phyloP scores from a whole-genome alignment of 2,113 vertebrate genomes.

The Ageneiosus marmoratus region DNA sequence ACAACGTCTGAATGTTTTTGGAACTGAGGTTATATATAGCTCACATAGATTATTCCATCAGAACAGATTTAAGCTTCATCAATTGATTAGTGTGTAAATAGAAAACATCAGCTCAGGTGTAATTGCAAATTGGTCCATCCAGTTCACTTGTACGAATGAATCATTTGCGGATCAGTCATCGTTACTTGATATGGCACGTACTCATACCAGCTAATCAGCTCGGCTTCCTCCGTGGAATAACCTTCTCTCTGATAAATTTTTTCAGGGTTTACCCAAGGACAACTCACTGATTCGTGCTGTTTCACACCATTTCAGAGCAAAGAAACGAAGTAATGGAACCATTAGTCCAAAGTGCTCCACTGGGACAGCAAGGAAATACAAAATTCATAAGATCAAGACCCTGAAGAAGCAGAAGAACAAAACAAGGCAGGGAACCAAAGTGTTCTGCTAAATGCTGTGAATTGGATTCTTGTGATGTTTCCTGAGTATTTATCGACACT shows the following conservation, averaged over 20 bases:
- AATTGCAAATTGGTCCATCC: not conserved
- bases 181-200: not conserved
- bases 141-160: not conserved
- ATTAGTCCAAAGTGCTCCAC: slow-evolving; percentile 63
- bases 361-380: slow-evolving; percentile 40
- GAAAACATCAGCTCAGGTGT: not conserved
- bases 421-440: slow-evolving; percentile 51
- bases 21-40: not conserved
- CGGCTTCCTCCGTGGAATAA: slow-evolving; percentile 45
- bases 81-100: not conserved
- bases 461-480: slow-evolving; percentile 35
- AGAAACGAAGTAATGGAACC: slow-evolving; percentile 61
- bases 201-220: not conserved
- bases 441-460: slow-evolving; percentile 36
- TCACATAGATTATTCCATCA: not conserved
- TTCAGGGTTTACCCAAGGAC: slow-evolving; percentile 52
- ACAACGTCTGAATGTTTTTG: too few species aligned
- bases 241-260: slow-evolving; percentile 35
- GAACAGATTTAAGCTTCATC: not conserved
- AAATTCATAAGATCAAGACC: slow-evolving; percentile 29
- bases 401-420: slow-evolving; percentile 27
- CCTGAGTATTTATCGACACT: slow-evolving; percentile 18
- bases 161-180: not conserved
- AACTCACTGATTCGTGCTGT: slow-evolving; percentile 56
- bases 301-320: slow-evolving; percentile 58